phyloP scores from a whole-genome alignment of 2,113 vertebrate genomes.

The Chaenogobius annularis region DNA sequence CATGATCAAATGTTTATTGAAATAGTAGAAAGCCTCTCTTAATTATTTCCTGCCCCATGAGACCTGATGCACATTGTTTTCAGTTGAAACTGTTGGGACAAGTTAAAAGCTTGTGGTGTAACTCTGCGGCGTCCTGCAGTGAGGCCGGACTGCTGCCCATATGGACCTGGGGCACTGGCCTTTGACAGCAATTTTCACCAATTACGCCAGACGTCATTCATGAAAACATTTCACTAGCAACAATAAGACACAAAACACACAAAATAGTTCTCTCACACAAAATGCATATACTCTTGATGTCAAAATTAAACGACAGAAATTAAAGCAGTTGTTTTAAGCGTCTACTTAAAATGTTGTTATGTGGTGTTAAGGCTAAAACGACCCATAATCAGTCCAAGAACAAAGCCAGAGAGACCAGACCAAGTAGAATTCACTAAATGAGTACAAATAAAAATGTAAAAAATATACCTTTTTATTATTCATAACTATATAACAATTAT shows the following conservation, averaged over 20 bases:
- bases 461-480: too few species aligned
- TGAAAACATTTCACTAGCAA: background rate
- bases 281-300: background rate
- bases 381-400: too few species aligned
- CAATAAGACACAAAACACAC: too few species aligned
- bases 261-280: too few species aligned
- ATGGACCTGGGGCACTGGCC: slow-evolving; percentile 1
- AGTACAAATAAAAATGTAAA: too few species aligned
- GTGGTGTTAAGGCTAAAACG: too few species aligned
- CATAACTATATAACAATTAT: too few species aligned
- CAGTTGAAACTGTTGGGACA: background rate
- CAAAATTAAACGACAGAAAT: background rate
- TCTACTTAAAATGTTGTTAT: too few species aligned
- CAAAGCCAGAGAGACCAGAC: too few species aligned
- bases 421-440: too few species aligned
- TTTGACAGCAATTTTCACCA: background rate
- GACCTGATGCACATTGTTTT: background rate
- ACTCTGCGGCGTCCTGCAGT: background rate
- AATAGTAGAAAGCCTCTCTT: background rate
- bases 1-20: background rate
- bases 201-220: slow-evolving; percentile 4
- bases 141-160: background rate
- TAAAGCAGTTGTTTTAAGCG: too few species aligned
- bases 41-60: background rate
- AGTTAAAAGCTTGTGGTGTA: background rate